Evolutionary conservation across 2,113 vertebrate species (phyloP).

Genomic region (Ciconia boyciana): DNA sequence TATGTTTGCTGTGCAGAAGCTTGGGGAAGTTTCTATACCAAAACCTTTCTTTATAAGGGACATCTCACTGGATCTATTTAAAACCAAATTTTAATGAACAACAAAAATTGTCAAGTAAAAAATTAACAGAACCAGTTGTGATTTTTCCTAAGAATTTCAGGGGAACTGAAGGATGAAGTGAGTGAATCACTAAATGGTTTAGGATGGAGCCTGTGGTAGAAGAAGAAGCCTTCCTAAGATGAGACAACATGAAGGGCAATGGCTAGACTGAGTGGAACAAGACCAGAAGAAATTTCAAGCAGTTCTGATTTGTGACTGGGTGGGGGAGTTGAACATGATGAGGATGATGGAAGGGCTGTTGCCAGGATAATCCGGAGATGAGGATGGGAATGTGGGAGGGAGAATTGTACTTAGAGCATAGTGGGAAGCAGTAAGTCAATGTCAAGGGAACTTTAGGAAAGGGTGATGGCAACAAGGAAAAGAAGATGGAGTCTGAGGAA

Average conservation of each 20-base stretch:
- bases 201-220: neutral
- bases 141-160: neutral
- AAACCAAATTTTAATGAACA: neutral
- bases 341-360: constrained; percentile 6
- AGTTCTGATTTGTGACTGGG: neutral
- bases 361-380: constrained; percentile 17
- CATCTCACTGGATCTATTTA: neutral
- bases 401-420: neutral
- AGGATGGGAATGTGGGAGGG: neutral
- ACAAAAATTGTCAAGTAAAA: neutral
- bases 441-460: constrained; percentile 19
- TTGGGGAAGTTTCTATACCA: neutral
- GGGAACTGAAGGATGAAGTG: neutral
- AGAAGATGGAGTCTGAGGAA: neutral
- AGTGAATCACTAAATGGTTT: neutral
- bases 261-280: neutral
- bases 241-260: neutral
- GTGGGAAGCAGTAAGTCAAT: constrained; percentile 3
- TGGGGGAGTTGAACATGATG: neutral
- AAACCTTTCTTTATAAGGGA: neutral
- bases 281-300: neutral
- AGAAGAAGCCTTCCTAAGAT: neutral
- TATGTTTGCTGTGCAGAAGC: neutral
- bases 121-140: neutral
- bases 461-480: neutral